Percentiles rank a stretch among this genome's conserved stretches.
phyloP scores from a whole-genome alignment of 2,113 vertebrate genomes.

The Catharus bicknelli region DNA sequence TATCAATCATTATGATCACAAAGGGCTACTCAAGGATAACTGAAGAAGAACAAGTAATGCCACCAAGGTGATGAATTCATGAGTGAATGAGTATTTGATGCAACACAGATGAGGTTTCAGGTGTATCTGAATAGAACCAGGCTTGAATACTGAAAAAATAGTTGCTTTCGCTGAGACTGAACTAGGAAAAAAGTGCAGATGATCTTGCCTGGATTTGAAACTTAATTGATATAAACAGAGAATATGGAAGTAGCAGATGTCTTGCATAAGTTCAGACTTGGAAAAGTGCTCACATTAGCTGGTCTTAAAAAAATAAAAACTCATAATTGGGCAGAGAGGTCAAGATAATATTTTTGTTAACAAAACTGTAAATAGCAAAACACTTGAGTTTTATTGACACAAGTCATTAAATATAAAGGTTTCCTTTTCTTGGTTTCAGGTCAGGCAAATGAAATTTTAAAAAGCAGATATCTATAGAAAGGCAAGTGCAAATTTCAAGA shows the following conservation, averaged over 20 bases:
- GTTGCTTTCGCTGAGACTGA: neutral
- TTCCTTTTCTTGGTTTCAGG: neutral
- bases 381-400: neutral
- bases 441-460: neutral
- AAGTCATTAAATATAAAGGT: neutral
- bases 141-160: neutral
- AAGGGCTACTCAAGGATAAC: slow-evolving; percentile 47
- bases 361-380: neutral
- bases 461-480: neutral
- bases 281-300: neutral
- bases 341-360: neutral
- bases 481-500: neutral
- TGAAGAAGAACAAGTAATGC: slow-evolving; percentile 1
- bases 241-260: neutral
- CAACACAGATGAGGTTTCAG: neutral
- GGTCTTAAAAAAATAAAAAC: neutral
- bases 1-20: slow-evolving; percentile 49
- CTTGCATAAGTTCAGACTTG: neutral
- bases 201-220: neutral
- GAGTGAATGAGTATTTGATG: neutral
- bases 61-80: slow-evolving; percentile 28
- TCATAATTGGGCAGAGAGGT: neutral
- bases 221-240: neutral
- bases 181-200: neutral
- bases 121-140: neutral